Evolutionary conservation across 1,140 invertebrate species (phyloP).

Genomic region (Aphidius gifuensis): DNA sequence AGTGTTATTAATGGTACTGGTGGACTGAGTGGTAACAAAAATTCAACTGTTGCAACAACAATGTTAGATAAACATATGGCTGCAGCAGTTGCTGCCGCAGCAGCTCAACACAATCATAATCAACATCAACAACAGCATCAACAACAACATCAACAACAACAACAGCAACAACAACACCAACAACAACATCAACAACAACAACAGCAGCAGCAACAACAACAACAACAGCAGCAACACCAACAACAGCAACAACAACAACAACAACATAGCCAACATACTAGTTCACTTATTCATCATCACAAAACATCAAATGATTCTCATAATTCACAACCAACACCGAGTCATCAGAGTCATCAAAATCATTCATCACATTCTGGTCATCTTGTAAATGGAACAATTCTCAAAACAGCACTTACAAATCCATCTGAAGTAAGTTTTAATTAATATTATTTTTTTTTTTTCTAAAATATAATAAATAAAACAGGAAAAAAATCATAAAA

Average conservation of each 20-base stretch:
- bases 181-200: constrained; percentile 30
- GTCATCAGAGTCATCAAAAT: constrained; percentile 51
- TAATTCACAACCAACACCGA: constrained; percentile 49
- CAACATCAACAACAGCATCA: constrained; percentile 28
- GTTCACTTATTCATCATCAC: constrained; percentile 49
- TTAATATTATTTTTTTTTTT: neutral
- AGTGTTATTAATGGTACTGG: constrained; percentile 51
- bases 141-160: constrained; percentile 30
- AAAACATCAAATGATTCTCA: constrained; percentile 50
- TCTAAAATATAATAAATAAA: neutral
- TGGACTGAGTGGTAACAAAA: constrained; percentile 44
- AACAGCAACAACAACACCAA: constrained; percentile 39
- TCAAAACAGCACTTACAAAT: constrained; percentile 90
- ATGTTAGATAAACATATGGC: constrained; percentile 56
- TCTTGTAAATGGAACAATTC: constrained; percentile 84
- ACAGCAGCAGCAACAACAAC: constrained; percentile 38
- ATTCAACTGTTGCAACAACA: constrained; percentile 48
- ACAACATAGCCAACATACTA: constrained; percentile 44
- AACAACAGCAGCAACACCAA: constrained; percentile 55
- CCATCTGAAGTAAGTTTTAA: constrained; percentile 75
- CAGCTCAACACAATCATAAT: constrained; percentile 50
- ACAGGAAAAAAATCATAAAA: neutral
- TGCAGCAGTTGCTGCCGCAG: constrained; percentile 45
- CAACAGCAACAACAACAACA: constrained; percentile 43
- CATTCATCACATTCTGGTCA: constrained; percentile 59